Percentiles rank a stretch among this genome's conserved stretches.
Evolutionary conservation across 2,113 vertebrate genomes (phyloP).

Genomic region (Mobula birostris): DNA sequence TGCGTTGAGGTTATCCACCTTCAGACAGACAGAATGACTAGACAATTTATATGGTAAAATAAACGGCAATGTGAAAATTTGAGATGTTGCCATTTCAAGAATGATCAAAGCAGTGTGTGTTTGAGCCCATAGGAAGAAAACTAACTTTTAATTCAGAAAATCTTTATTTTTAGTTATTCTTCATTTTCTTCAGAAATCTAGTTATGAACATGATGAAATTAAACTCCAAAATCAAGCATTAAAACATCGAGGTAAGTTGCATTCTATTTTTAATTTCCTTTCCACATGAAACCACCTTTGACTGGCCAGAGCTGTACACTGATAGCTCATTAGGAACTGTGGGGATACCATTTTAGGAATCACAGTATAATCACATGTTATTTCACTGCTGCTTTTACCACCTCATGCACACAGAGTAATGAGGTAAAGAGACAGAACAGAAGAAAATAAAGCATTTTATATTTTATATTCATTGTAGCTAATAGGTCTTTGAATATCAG

Average conservation of each 20-base stretch:
- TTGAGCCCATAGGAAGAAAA: neutral
- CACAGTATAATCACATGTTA: neutral
- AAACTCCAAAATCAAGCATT: neutral
- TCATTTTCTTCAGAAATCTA: neutral
- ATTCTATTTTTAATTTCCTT: neutral
- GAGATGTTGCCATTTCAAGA: neutral
- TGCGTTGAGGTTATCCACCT: constrained; percentile 25
- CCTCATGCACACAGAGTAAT: neutral
- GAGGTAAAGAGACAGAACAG: neutral
- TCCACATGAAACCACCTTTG: neutral
- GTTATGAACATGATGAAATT: neutral
- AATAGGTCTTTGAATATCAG: neutral
- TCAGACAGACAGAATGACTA: constrained; percentile 36
- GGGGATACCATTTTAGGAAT: neutral
- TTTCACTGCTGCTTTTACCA: neutral
- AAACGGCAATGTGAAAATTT: neutral
- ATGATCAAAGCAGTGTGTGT: neutral
- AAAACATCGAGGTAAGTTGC: neutral
- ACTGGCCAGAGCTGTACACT: neutral
- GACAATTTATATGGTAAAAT: constrained; percentile 31
- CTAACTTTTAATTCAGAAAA: neutral
- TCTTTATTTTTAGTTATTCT: neutral
- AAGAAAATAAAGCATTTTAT: neutral
- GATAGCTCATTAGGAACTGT: neutral
- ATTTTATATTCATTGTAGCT: too few species aligned